Conservation (phyloP, 2,888 invertebrate genomes). For the Cryptus viduatorius region DNA sequence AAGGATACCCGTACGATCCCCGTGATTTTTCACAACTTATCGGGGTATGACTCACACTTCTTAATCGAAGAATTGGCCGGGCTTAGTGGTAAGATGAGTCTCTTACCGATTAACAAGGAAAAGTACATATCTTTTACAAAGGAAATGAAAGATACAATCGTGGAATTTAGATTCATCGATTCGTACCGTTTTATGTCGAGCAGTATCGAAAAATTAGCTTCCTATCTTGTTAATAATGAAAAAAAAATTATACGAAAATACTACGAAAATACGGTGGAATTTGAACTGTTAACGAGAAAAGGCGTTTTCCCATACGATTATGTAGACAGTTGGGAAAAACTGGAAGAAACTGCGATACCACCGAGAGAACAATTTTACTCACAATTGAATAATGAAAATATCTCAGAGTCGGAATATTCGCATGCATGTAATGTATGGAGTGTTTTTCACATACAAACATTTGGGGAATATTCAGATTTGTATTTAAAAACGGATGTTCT, state of each 20-base stretch:
- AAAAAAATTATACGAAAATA: constrained; percentile 38
- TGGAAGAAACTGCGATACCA: constrained; percentile 21
- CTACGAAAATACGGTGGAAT: constrained; percentile 22
- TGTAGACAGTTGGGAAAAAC: constrained; percentile 59
- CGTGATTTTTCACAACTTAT: too few relatives aligned
- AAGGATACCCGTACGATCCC: constrained; percentile 25
- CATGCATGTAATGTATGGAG: constrained; percentile 6
- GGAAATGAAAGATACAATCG: constrained; percentile 54
- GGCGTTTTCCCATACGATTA: constrained; percentile 79
- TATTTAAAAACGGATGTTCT: constrained; percentile 34
- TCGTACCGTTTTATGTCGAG: constrained; percentile 76
- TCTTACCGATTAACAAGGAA: constrained; percentile 76
- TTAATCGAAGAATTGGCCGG: constrained; percentile 4
- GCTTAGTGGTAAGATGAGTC: constrained; percentile 50
- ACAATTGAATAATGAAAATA: not conserved
- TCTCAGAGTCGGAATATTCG: constrained; percentile 6
- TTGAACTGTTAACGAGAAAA: constrained; percentile 59
- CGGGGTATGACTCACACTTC: constrained; percentile 67
- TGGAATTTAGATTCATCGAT: constrained; percentile 73
- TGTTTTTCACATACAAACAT: constrained; percentile 22
- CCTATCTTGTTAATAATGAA: constrained; percentile 9
- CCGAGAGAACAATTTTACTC: constrained; percentile 18
- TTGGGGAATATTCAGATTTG: not conserved
- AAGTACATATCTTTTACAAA: constrained; percentile 77
- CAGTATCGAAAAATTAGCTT: constrained; percentile 68